A percentile compares a stretch with the other conserved stretches of the same genome.
Evolutionary conservation across 2,888 invertebrate species (phyloP).

Genomic region (Ditula angustiorana): DNA sequence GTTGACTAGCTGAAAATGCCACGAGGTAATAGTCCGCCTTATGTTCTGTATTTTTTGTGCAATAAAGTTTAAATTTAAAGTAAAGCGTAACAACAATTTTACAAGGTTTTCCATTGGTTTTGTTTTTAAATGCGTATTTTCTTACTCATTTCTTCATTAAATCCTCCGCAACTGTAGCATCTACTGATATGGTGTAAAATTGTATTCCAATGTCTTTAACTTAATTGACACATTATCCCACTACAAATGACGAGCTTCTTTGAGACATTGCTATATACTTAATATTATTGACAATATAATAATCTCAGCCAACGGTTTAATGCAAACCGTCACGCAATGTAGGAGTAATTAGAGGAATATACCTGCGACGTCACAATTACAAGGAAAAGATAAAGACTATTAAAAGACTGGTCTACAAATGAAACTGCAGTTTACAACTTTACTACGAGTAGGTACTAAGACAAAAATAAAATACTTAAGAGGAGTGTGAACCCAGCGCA

Average conservation of each 20-base stretch:
- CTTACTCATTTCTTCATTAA: too few species aligned
- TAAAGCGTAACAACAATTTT: too few species aligned
- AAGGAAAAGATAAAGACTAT: constrained; percentile 56
- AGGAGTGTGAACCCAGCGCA: too few species aligned
- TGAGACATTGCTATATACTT: background rate
- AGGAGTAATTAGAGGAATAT: constrained; percentile 52
- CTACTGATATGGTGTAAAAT: too few species aligned
- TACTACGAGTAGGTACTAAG: background rate
- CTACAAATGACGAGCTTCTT: background rate
- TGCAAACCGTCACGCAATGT: constrained; percentile 52
- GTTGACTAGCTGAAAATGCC: too few species aligned
- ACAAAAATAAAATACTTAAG: background rate
- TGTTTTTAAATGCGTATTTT: too few species aligned
- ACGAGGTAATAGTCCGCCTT: too few species aligned
- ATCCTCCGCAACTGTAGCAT: too few species aligned
- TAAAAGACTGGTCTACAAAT: constrained; percentile 43
- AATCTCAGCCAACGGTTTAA: constrained; percentile 43
- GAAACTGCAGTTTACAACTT: constrained; percentile 1
- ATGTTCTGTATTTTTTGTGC: too few species aligned
- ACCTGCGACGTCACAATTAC: constrained; percentile 61
- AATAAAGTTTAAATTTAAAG: too few species aligned
- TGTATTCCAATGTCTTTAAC: too few species aligned
- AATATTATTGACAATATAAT: constrained; percentile 18
- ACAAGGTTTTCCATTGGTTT: too few species aligned
- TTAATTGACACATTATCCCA: background rate